phyloP scores from a whole-genome alignment of 2,113 vertebrate species.

The Petrocephalus zakoni region DNA sequence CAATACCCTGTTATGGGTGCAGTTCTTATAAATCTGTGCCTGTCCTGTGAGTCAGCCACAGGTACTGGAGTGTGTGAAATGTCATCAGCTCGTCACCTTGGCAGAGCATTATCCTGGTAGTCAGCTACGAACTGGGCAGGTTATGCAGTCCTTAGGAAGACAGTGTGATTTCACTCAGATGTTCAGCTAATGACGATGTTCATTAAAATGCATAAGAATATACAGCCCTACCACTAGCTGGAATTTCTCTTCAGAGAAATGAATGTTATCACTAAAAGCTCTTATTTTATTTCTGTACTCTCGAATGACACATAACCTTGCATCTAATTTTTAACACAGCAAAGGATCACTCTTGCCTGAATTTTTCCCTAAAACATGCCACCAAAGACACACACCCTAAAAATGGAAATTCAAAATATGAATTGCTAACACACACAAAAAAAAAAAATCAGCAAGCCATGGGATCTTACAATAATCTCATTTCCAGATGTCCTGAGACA shows the following conservation, averaged over 20 bases:
- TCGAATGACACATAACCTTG: neutral
- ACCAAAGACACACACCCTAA: neutral
- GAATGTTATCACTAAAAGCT: neutral
- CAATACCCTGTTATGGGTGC: neutral
- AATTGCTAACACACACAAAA: neutral
- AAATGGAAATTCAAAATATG: neutral
- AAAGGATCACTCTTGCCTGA: neutral
- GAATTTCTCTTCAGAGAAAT: neutral
- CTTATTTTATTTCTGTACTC: neutral
- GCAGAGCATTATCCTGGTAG: neutral
- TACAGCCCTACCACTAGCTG: neutral
- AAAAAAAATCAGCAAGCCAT: neutral
- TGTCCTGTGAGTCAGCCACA: neutral
- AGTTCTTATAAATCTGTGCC: neutral
- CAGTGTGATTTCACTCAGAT: neutral
- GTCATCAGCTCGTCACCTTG: neutral
- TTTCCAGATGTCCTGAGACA: conserved; percentile 9
- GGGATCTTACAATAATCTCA: neutral
- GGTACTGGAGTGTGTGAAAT: neutral
- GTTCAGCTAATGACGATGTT: neutral
- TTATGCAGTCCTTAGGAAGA: neutral
- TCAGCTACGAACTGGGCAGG: neutral
- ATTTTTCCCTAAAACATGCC: neutral
- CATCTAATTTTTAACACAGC: neutral
- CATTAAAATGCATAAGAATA: neutral